These are phyloP conservation scores for Ptychochromis oligacanthus DNA, from an alignment of 2,113 vertebrate genomes.

Conservation along the genomic window DNA sequence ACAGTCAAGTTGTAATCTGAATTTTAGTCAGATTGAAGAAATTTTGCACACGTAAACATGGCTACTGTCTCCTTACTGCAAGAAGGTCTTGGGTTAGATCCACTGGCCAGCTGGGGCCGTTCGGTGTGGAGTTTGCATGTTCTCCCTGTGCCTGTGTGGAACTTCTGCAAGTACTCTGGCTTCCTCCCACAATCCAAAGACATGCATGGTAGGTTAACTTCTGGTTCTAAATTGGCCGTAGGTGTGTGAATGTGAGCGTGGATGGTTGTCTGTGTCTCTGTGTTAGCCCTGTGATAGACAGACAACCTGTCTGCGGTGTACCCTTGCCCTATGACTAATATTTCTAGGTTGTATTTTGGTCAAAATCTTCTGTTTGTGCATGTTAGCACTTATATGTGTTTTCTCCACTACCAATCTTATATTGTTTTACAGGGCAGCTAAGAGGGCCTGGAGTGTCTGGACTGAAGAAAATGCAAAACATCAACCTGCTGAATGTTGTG, in stretches of 20 bases:
- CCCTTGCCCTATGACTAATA: background rate
- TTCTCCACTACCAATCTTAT: slow-evolving; percentile 38
- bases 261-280: background rate
- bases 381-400: background rate
- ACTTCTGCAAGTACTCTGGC: background rate
- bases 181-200: background rate
- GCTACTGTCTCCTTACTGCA: too few relatives aligned
- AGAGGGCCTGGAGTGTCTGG: slow-evolving; percentile 40
- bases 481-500: slow-evolving; percentile 43
- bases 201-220: background rate
- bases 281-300: background rate
- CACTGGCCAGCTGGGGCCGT: background rate
- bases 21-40: too few relatives aligned
- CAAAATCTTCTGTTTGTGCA: background rate
- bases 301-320: background rate
- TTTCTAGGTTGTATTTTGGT: slow-evolving; percentile 11
- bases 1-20: too few relatives aligned
- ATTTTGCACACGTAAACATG: too few relatives aligned
- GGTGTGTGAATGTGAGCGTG: background rate
- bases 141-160: background rate
- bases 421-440: slow-evolving; percentile 48
- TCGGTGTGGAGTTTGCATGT: background rate
- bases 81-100: background rate
- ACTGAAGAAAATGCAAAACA: slow-evolving; percentile 53
- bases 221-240: background rate